Percentiles rank a stretch among this genome's conserved stretches.
Conservation (phyloP, 2,888 invertebrate genomes). For the Drosophila anomalipes region DNA sequence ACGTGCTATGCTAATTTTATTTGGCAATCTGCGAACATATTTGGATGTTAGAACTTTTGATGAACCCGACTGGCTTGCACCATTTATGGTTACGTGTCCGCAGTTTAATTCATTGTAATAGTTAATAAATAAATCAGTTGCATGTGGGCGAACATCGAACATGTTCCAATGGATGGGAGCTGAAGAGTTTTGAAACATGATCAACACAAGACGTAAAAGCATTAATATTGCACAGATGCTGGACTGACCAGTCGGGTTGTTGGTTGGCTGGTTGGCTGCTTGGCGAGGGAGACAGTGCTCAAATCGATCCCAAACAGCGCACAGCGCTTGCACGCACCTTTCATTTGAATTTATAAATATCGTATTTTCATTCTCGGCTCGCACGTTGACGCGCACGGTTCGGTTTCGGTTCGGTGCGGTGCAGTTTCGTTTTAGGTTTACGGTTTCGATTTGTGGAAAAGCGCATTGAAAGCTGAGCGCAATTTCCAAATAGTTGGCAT, state of each 20-base stretch:
- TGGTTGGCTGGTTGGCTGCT: constrained; percentile 4
- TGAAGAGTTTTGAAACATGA: constrained; percentile 57
- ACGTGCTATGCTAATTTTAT: neutral
- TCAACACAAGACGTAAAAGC: constrained; percentile 27
- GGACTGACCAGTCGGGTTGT: constrained; percentile 15
- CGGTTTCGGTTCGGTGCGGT: constrained; percentile 34
- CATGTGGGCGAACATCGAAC: constrained; percentile 70
- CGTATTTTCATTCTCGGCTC: constrained; percentile 73
- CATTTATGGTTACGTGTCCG: constrained; percentile 7
- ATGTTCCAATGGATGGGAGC: constrained; percentile 61
- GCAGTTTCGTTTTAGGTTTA: constrained; percentile 17
- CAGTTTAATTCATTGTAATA: neutral
- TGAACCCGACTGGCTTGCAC: neutral
- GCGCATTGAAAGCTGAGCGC: constrained; percentile 56
- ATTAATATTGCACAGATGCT: constrained; percentile 24
- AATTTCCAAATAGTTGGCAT: constrained; percentile 71
- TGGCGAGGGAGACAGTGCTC: neutral
- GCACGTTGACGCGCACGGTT: constrained; percentile 70
- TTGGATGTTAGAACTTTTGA: constrained; percentile 11
- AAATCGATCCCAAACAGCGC: constrained; percentile 8
- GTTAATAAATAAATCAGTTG: constrained; percentile 29
- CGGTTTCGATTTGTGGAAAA: constrained; percentile 44
- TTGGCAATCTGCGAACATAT: constrained; percentile 5
- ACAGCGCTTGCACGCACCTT: constrained; percentile 54
- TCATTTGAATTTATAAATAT: constrained; percentile 48